A percentile compares a stretch with the other conserved stretches of the same genome.
These are phyloP conservation scores for Zaprionus tsacasi DNA, from an alignment of 1,140 invertebrate species.

Conservation along the genomic window DNA sequence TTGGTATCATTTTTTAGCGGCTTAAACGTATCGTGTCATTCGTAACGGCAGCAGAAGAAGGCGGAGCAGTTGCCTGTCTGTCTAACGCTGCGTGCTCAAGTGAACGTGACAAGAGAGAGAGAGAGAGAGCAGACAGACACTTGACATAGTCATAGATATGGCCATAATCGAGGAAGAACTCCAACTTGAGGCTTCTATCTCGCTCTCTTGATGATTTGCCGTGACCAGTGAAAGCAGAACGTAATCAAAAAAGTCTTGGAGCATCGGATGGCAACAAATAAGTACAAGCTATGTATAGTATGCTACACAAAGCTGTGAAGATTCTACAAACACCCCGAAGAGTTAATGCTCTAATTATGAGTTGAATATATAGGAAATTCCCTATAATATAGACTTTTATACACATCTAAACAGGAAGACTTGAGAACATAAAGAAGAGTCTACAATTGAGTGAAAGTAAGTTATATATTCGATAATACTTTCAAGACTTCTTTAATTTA, in stretches of 20 bases:
- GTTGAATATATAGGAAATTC: too few relatives aligned
- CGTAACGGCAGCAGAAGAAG: slow-evolving; percentile 13
- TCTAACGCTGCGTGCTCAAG: slow-evolving; percentile 19
- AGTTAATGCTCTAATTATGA: neutral
- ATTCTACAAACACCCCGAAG: neutral
- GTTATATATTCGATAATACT: neutral
- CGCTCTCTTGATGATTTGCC: slow-evolving; percentile 51
- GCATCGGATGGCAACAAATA: slow-evolving; percentile 21
- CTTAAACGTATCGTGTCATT: slow-evolving; percentile 40
- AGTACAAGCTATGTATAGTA: slow-evolving; percentile 13
- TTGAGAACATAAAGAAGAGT: too few relatives aligned
- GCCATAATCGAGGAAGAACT: slow-evolving; percentile 21
- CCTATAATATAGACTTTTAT: too few relatives aligned
- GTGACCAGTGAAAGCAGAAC: slow-evolving; percentile 65
- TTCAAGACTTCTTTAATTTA: neutral
- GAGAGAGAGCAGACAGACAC: slow-evolving; percentile 18
- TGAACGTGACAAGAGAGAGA: slow-evolving; percentile 28
- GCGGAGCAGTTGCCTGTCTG: slow-evolving; percentile 1
- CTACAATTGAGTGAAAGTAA: too few relatives aligned
- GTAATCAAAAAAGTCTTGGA: slow-evolving; percentile 35
- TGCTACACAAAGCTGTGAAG: neutral
- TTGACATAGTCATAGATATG: slow-evolving; percentile 53
- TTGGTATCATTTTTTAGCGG: slow-evolving; percentile 47
- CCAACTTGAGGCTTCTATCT: slow-evolving; percentile 7
- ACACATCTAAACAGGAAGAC: too few relatives aligned